Evolutionary conservation across 2,113 vertebrate genomes (phyloP).

Genomic region (Sclerurus mexicanus): DNA sequence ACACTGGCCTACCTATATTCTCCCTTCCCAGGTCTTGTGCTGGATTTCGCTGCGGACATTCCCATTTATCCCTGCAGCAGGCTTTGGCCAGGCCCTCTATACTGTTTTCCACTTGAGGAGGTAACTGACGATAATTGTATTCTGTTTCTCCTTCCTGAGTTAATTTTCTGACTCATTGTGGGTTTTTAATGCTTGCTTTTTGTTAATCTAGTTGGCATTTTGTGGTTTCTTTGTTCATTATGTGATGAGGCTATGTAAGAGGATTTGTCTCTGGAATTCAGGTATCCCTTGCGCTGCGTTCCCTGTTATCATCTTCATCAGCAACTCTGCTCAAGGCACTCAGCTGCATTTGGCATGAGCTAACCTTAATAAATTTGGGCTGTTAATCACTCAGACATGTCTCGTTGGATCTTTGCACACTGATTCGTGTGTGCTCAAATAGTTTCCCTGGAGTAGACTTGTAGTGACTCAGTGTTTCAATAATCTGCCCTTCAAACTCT

Average conservation of each 20-base stretch:
- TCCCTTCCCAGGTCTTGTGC: background rate
- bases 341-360: conserved; percentile 52
- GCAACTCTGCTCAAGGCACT: conserved; percentile 46
- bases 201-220: conserved; percentile 55
- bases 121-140: conserved; percentile 22
- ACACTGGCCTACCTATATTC: background rate
- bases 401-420: background rate
- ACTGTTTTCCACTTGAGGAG: conserved; percentile 29
- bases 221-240: conserved; percentile 58
- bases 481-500: background rate
- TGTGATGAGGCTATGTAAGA: conserved; percentile 19
- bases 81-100: background rate
- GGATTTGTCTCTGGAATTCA: conserved; percentile 61
- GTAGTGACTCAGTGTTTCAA: background rate
- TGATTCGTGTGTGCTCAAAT: background rate
- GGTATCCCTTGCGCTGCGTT: conserved; percentile 18
- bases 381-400: conserved; percentile 57
- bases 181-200: conserved; percentile 10
- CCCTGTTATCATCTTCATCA: conserved; percentile 45
- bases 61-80: background rate
- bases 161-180: conserved; percentile 60
- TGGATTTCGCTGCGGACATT: background rate
- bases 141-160: conserved; percentile 39
- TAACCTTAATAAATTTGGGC: conserved; percentile 29
- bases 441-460: background rate